Conservation (phyloP, 2,888 invertebrate species). For the Apamea sordens region DNA sequence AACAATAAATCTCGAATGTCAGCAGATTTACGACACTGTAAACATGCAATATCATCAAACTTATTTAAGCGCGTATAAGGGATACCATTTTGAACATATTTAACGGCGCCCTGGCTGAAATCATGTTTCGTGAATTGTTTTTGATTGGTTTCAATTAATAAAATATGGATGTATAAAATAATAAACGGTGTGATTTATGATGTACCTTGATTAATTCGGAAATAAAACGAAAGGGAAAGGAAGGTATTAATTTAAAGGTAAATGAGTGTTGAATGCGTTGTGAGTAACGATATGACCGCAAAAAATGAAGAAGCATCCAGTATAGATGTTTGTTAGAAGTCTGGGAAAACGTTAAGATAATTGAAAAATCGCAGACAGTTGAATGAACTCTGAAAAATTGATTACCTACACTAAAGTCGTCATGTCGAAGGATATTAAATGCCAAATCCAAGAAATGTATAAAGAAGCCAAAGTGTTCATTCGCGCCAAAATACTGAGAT, state of each 20-base stretch:
- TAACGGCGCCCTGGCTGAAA: slow-evolving; percentile 58
- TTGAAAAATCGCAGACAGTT: slow-evolving; percentile 55
- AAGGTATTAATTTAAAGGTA: slow-evolving; percentile 8
- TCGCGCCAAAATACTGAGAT: slow-evolving; percentile 38
- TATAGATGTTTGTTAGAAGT: slow-evolving; percentile 1
- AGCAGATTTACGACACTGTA: slow-evolving; percentile 85
- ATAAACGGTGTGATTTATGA: slow-evolving; percentile 66
- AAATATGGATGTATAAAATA: slow-evolving; percentile 41
- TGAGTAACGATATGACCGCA: slow-evolving; percentile 12
- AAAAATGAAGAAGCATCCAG: neutral
- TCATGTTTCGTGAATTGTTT: slow-evolving; percentile 65
- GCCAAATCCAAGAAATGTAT: slow-evolving; percentile 44
- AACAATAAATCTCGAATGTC: slow-evolving; percentile 84
- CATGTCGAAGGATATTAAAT: slow-evolving; percentile 41
- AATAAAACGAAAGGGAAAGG: slow-evolving; percentile 37
- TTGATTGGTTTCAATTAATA: slow-evolving; percentile 61
- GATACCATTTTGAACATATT: slow-evolving; percentile 69
- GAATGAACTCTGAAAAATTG: slow-evolving; percentile 44
- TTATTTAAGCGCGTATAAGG: slow-evolving; percentile 74
- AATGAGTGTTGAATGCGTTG: slow-evolving; percentile 26
- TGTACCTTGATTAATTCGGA: slow-evolving; percentile 30
- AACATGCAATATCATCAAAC: slow-evolving; percentile 84
- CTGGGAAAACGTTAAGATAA: slow-evolving; percentile 20
- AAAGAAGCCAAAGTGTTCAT: slow-evolving; percentile 38
- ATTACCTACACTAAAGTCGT: slow-evolving; percentile 16